These are phyloP conservation scores for Chrysotoxum bicinctum DNA, from an alignment of 2,888 invertebrate genomes.

Conservation along the genomic window DNA sequence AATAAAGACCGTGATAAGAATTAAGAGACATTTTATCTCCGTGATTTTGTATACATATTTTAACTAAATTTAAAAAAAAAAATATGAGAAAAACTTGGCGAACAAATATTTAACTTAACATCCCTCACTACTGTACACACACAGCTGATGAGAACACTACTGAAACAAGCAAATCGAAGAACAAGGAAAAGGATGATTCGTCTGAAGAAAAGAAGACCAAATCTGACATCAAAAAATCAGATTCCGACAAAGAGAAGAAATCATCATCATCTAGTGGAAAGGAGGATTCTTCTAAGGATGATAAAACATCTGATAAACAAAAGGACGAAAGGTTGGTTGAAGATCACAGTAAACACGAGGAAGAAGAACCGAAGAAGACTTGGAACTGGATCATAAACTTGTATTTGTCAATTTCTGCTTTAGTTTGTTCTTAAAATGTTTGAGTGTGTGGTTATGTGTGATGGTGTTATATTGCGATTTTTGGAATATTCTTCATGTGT, in stretches of 20 bases:
- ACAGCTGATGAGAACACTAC: slow-evolving; percentile 61
- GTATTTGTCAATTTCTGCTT: slow-evolving; percentile 10
- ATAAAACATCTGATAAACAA: slow-evolving; percentile 82
- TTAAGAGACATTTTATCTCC: slow-evolving; percentile 27
- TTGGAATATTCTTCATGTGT: slow-evolving; percentile 3
- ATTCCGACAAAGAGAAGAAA: slow-evolving; percentile 76
- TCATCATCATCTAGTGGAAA: slow-evolving; percentile 61
- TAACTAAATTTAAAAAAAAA: slow-evolving; percentile 24
- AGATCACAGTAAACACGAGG: slow-evolving; percentile 62
- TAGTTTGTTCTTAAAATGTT: slow-evolving; percentile 2
- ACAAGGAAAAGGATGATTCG: slow-evolving; percentile 66
- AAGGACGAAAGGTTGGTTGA: slow-evolving; percentile 84
- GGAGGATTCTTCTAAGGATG: slow-evolving; percentile 80
- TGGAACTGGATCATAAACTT: not conserved
- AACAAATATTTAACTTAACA: slow-evolving; percentile 55
- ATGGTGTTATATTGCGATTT: not conserved
- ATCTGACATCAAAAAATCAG: slow-evolving; percentile 58
- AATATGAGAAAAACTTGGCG: slow-evolving; percentile 38
- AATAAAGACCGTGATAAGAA: slow-evolving; percentile 28
- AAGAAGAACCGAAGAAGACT: not conserved
- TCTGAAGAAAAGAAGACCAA: slow-evolving; percentile 56
- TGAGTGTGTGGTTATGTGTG: not conserved
- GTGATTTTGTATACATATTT: slow-evolving; percentile 14
- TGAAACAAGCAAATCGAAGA: slow-evolving; percentile 62
- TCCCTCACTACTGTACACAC: slow-evolving; percentile 56